Percentiles rank a stretch among this genome's conserved stretches.
Evolutionary conservation across 2,888 invertebrate species (phyloP).

Genomic region (Nemapogon koenigi): DNA sequence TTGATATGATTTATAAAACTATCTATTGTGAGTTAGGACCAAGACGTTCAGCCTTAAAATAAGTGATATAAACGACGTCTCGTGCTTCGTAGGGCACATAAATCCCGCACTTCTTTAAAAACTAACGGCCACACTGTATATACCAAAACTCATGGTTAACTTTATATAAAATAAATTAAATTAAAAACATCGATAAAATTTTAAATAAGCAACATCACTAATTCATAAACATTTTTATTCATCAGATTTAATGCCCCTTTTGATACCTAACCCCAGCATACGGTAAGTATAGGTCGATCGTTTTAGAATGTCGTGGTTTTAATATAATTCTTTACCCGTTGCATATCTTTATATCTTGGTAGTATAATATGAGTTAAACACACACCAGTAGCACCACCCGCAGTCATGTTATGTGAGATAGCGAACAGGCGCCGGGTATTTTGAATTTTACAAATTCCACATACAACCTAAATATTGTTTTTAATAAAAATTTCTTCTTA

Average conservation of each 20-base stretch:
- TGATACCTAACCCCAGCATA: constrained; percentile 7
- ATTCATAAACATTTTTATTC: constrained; percentile 6
- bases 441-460: constrained; percentile 26
- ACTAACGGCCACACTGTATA: too few species aligned
- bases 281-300: constrained; percentile 4
- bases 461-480: background rate
- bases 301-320: constrained; percentile 3
- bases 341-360: constrained; percentile 3
- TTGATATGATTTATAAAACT: too few species aligned
- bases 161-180: too few species aligned
- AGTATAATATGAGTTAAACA: constrained; percentile 31
- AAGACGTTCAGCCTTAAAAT: too few species aligned
- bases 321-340: constrained; percentile 8
- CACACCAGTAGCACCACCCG: constrained; percentile 55
- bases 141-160: too few species aligned
- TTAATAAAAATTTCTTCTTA: constrained; percentile 2
- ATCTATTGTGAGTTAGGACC: too few species aligned
- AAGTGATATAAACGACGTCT: too few species aligned
- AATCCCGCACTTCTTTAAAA: too few species aligned
- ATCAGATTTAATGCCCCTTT: constrained; percentile 6
- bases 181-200: background rate
- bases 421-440: constrained; percentile 40
- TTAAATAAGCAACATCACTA: constrained; percentile 5
- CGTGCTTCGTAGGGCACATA: too few species aligned
- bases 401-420: constrained; percentile 44